Evolutionary conservation across 2,888 invertebrate genomes (phyloP), one percentile per base, ranked within the genome.

Genomic region (Flexamia atlantica): DNA sequence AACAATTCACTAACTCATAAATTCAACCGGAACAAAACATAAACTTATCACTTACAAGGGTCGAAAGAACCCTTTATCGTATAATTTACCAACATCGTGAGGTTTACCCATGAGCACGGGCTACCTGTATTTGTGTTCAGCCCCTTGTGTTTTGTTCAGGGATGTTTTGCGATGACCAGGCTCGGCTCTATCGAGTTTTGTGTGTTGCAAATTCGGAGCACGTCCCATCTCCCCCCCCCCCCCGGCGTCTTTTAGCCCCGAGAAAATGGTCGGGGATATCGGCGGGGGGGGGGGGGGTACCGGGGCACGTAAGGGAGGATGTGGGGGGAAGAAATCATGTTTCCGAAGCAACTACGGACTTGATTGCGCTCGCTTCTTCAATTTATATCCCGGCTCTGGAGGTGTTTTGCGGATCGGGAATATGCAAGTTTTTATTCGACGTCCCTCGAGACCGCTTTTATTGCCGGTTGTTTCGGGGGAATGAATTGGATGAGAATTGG

Each of bases 191-290:
- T 76, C 85, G 81, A 74, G 60, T 81, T 85, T 81, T 83, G 76
- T 64, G 72, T 57, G 79, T 57, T 85, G 46, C 53, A 42, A 36
- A 86, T 85, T 85, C 86, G 68, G 79, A 80, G 81, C 86, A 86
- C 86, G 86, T 86, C 74, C 79, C 32, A 60, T 46, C 60, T 83
- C 60, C 84, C 85, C 85, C 30, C 20, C 82, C n/a, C 57, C 36
- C 42, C 40, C 79, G 53, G 64, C 83, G 85, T 86, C 86, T 85
- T 86, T 86, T 86, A 86, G 86, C 86, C 86, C 82, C 83, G 86
- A 86, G 85, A 86, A 84, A 86, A 85, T 85, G 85, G 86, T 85
- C 84, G n/a, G n/a, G n/a, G n/a, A n/a, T n/a, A 82, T 20, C 68
- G 79, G 46, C 28, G 53, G 28, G 84, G 60, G 40, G 72, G 32